Evolutionary conservation across 2,797 vertebrate genomes (phyloP).

Genomic region (Fistularia commersonii): DNA sequence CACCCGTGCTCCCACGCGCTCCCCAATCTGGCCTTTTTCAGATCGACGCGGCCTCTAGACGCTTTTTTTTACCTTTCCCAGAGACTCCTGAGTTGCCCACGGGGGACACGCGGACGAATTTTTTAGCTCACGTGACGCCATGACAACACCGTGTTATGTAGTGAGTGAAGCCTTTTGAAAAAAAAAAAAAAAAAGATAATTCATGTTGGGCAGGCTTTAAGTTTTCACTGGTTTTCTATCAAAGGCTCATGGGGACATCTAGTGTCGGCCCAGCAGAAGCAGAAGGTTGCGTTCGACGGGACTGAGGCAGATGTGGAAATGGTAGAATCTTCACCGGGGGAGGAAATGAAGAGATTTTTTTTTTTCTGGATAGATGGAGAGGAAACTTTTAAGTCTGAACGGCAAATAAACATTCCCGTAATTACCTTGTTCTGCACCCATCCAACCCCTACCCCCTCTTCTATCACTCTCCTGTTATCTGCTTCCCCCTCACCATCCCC

Average conservation of each 20-base stretch:
- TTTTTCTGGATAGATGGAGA: neutral
- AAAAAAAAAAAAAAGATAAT: too few relatives aligned
- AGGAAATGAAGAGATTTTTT: too few relatives aligned
- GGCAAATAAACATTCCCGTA: neutral
- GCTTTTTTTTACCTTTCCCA: constrained; percentile 38
- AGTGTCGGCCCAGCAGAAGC: constrained; percentile 48
- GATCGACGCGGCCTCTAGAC: constrained; percentile 40
- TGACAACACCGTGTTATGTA: too few relatives aligned
- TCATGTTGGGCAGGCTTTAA: neutral
- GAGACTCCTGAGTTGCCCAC: too few relatives aligned
- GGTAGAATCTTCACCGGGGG: too few relatives aligned
- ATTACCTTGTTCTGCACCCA: constrained; percentile 2
- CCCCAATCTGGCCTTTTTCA: constrained; percentile 39
- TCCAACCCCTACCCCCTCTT: constrained; percentile 21
- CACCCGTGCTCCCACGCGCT: too few relatives aligned
- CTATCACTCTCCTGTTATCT: constrained; percentile 23
- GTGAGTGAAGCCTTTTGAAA: too few relatives aligned
- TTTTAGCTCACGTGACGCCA: too few relatives aligned
- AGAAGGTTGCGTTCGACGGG: neutral
- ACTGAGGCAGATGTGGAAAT: too few relatives aligned
- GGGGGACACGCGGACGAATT: too few relatives aligned
- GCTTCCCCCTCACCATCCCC: neutral
- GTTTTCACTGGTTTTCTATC: constrained; percentile 10
- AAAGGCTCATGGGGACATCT: constrained; percentile 66
- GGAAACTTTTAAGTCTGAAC: neutral